Conservation (phyloP, 2,888 invertebrate genomes). For the Alviniconcha strummeri region DNA sequence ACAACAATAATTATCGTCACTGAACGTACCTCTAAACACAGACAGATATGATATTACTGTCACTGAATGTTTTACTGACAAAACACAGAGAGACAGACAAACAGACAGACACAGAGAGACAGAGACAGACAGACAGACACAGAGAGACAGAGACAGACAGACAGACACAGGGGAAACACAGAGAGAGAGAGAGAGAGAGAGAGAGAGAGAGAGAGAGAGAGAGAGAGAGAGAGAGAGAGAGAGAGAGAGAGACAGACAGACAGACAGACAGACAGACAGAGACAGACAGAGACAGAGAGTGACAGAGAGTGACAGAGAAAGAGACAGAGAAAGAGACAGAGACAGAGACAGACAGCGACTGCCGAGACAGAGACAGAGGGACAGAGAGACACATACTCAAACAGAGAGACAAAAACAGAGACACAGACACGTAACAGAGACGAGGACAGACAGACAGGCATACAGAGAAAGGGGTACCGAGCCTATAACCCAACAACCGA, state of each 20-base stretch:
- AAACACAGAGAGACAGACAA: neutral
- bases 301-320: neutral
- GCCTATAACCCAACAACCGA: no score
- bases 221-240: neutral
- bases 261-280: neutral
- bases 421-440: neutral
- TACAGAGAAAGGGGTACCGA: neutral
- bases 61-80: no score
- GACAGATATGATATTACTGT: no score
- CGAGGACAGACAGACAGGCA: neutral
- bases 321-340: conserved; percentile 13
- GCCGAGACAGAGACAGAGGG: neutral
- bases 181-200: neutral
- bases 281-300: neutral
- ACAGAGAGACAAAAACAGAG: neutral
- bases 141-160: neutral
- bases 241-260: neutral
- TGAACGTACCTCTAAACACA: no score
- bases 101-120: neutral
- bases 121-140: neutral
- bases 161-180: neutral
- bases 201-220: neutral
- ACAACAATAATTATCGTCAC: no score
- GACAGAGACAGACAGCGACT: neutral
- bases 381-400: neutral